These are phyloP conservation scores for Caenorhabditis plicata DNA, from an alignment of 2,888 invertebrate species.

Conservation along the genomic window DNA sequence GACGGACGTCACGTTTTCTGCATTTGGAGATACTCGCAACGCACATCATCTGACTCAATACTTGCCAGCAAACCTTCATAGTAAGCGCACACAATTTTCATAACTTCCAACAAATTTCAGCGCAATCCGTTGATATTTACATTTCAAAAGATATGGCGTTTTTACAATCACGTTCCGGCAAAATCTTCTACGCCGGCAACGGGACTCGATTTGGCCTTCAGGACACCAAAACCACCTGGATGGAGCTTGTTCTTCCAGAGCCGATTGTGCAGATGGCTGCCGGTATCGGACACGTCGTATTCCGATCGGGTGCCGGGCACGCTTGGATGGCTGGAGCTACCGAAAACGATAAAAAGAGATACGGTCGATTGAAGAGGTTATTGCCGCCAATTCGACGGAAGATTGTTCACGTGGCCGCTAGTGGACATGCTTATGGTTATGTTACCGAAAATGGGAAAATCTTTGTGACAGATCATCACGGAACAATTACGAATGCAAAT, in stretches of 20 bases:
- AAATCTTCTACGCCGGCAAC: slow-evolving; percentile 82
- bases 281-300: slow-evolving; percentile 46
- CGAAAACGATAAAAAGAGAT: slow-evolving; percentile 41
- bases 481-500: slow-evolving; percentile 66
- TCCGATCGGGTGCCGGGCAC: slow-evolving; percentile 60
- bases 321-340: slow-evolving; percentile 60
- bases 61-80: slow-evolving; percentile 51
- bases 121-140: slow-evolving; percentile 75
- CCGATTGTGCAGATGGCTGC: slow-evolving; percentile 55
- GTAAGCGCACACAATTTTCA: slow-evolving; percentile 16
- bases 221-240: slow-evolving; percentile 55
- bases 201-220: slow-evolving; percentile 76
- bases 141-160: slow-evolving; percentile 92
- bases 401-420: slow-evolving; percentile 77
- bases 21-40: slow-evolving; percentile 47
- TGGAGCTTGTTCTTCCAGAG: slow-evolving; percentile 56
- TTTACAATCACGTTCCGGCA: slow-evolving; percentile 87
- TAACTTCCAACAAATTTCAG: slow-evolving; percentile 19
- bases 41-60: slow-evolving; percentile 42
- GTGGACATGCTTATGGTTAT: slow-evolving; percentile 89
- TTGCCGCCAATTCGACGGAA: slow-evolving; percentile 39
- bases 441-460: slow-evolving; percentile 86
- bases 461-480: slow-evolving; percentile 75
- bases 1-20: slow-evolving; percentile 50
- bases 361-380: slow-evolving; percentile 31